A percentile compares a stretch with the other conserved stretches of the same genome.
Conservation (phyloP, 1,140 invertebrate species). For the Medauroidea extradentata region DNA sequence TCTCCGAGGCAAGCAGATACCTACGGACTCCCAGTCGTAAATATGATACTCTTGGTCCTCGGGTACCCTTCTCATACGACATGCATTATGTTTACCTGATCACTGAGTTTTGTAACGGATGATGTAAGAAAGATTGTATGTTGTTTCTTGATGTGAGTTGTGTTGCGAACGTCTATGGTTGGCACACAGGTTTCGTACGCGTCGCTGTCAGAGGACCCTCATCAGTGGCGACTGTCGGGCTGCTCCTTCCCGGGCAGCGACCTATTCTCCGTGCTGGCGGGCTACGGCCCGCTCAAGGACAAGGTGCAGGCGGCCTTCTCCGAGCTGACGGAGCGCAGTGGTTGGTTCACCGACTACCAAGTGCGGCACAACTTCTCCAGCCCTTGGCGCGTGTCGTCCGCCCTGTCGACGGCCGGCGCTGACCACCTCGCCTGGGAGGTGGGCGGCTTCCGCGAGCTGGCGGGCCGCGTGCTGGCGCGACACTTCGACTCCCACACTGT, state of each 20-base stretch:
- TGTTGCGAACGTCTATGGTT: no score
- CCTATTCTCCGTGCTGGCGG: constrained; percentile 23
- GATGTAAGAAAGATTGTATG: no score
- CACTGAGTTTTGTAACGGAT: no score
- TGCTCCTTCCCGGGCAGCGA: constrained; percentile 28
- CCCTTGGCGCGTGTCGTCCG: constrained; percentile 43
- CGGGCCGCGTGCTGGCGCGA: neutral
- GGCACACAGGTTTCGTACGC: no score
- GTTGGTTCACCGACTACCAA: constrained; percentile 48
- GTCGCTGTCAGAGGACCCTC: constrained; percentile 5
- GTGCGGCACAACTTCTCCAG: constrained; percentile 43
- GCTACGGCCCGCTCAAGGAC: constrained; percentile 14
- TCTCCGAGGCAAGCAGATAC: no score
- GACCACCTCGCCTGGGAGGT: neutral
- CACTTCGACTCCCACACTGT: constrained; percentile 15
- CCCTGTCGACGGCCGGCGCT: constrained; percentile 19
- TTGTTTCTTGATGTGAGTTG: no score
- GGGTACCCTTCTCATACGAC: no score
- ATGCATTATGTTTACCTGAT: no score
- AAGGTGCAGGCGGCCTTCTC: constrained; percentile 20
- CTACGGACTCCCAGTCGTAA: no score
- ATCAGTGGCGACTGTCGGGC: constrained; percentile 16
- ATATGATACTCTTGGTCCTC: no score
- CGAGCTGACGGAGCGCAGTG: constrained; percentile 24
- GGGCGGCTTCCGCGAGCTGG: neutral